phyloP scores from a whole-genome alignment of 2,888 invertebrate species.

The Agrotis exclamationis region DNA sequence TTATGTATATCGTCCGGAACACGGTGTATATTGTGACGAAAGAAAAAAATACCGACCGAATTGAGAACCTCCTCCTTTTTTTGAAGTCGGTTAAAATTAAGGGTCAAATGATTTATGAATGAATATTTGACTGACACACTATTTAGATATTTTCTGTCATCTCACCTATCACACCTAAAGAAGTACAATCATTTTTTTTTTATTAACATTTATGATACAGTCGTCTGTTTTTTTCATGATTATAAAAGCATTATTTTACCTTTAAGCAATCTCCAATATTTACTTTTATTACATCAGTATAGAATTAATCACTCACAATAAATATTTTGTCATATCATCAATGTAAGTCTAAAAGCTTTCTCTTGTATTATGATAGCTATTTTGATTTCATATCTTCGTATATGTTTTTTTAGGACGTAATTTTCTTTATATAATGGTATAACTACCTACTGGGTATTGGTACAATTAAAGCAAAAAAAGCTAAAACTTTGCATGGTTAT shows the following conservation, averaged over 20 bases:
- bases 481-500: background rate
- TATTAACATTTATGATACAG: background rate
- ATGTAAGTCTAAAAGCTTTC: constrained; percentile 34
- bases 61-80: no score
- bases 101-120: no score
- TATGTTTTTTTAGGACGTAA: background rate
- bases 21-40: no score
- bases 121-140: no score
- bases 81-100: no score
- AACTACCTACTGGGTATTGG: no score
- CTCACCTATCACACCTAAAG: no score
- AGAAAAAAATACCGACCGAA: no score
- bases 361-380: constrained; percentile 6
- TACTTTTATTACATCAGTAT: constrained; percentile 7
- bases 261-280: background rate
- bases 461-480: no score
- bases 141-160: no score
- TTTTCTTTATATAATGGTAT: background rate
- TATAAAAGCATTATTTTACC: background rate
- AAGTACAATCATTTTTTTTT: no score
- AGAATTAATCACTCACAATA: constrained; percentile 13
- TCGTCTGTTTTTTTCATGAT: background rate
- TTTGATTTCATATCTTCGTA: constrained; percentile 18
- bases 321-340: constrained; percentile 21
- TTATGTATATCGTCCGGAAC: no score